Evolutionary conservation across 2,888 invertebrate genomes (phyloP).

Genomic region (Calephelis perditalis): DNA sequence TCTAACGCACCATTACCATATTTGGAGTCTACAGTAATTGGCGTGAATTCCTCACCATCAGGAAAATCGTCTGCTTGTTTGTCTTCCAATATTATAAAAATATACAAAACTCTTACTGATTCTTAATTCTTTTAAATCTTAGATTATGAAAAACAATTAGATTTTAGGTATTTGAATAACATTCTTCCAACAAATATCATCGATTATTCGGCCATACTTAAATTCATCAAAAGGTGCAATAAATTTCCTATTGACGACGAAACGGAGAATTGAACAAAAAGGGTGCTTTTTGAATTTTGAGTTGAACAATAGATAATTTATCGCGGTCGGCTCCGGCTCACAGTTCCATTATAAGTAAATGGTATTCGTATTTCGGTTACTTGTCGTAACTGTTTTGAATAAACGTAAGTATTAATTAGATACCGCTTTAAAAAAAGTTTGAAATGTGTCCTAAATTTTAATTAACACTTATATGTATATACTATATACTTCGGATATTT

Average conservation of each 20-base stretch:
- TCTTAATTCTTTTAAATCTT: too few species aligned
- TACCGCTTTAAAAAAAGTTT: too few species aligned
- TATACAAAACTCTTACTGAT: too few species aligned
- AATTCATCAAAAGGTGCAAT: slow-evolving; percentile 67
- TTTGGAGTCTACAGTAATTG: too few species aligned
- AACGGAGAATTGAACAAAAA: slow-evolving; percentile 76
- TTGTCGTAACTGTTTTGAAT: not conserved
- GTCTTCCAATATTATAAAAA: too few species aligned
- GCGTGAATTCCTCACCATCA: too few species aligned
- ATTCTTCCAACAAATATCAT: not conserved
- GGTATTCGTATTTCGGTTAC: not conserved
- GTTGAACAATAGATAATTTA: slow-evolving; percentile 73
- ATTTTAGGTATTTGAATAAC: not conserved
- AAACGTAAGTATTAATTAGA: not conserved
- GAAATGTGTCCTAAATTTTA: too few species aligned
- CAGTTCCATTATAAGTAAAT: slow-evolving; percentile 50
- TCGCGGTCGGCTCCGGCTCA: slow-evolving; percentile 56
- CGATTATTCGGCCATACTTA: slow-evolving; percentile 65
- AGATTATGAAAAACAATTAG: too few species aligned
- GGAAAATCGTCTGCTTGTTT: too few species aligned
- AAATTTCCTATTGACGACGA: slow-evolving; percentile 74
- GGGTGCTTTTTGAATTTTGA: slow-evolving; percentile 66
- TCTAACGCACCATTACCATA: too few species aligned
- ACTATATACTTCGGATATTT: too few species aligned
- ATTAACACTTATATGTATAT: too few species aligned